These are phyloP conservation scores for Hippasteria phrygiana DNA, from an alignment of 53 echinoderm and acorn worm species.

Conservation along the genomic window DNA sequence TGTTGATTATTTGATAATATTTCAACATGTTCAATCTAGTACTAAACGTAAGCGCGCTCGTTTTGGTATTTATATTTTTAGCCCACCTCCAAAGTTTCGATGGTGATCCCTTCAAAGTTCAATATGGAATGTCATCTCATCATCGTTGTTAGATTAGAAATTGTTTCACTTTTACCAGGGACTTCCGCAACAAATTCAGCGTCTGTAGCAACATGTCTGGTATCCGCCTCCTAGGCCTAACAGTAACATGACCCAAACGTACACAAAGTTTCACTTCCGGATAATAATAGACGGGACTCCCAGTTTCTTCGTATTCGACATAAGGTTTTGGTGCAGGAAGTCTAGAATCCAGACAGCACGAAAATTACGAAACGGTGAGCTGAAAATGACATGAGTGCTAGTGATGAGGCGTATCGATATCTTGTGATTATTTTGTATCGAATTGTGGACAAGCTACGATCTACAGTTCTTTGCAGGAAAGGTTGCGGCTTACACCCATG, in stretches of 20 bases:
- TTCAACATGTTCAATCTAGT: too few relatives aligned
- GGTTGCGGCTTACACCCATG: background rate
- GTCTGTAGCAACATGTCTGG: conserved; percentile 55
- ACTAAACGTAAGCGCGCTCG: background rate
- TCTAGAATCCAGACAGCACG: background rate
- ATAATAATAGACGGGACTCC: background rate
- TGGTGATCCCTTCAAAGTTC: background rate
- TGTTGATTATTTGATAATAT: too few relatives aligned
- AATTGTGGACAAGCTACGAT: background rate
- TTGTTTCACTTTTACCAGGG: too few relatives aligned
- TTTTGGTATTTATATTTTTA: background rate
- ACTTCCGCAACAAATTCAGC: background rate
- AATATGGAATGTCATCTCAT: background rate
- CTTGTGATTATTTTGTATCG: too few relatives aligned
- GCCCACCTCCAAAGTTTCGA: background rate
- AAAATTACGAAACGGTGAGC: background rate
- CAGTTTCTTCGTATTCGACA: background rate
- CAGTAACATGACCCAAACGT: background rate
- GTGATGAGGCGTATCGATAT: too few relatives aligned
- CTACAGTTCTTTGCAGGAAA: background rate
- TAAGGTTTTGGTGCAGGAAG: background rate
- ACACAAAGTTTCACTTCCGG: background rate
- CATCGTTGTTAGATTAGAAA: too few relatives aligned
- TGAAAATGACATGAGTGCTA: background rate
- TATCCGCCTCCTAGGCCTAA: background rate